phyloP scores from a whole-genome alignment of 2,113 vertebrate genomes.

The Oenanthe melanoleuca region DNA sequence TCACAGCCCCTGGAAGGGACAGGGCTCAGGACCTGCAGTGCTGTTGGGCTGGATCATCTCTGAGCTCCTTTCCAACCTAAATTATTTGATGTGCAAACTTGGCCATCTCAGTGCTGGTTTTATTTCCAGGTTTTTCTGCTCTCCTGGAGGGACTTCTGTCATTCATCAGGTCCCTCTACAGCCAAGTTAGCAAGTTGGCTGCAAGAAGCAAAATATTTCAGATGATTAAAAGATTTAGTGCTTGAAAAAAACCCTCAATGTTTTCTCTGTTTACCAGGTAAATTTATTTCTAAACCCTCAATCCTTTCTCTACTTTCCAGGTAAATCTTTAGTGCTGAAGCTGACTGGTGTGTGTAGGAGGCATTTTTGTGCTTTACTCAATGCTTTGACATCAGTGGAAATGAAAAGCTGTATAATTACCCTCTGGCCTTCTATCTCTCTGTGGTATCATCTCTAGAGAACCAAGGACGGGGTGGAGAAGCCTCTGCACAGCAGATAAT shows the following conservation, averaged over 20 bases:
- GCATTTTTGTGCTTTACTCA: not conserved
- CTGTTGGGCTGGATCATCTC: not conserved
- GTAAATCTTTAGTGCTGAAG: not conserved
- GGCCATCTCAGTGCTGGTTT: not conserved
- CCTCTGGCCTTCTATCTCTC: conserved; percentile 38
- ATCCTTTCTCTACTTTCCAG: not conserved
- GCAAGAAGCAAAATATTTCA: not conserved
- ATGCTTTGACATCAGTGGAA: not conserved
- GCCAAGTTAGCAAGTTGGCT: not conserved
- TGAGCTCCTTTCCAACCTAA: not conserved
- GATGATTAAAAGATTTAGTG: not conserved
- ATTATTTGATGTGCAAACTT: not conserved
- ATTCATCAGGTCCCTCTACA: not conserved
- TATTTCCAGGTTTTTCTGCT: not conserved
- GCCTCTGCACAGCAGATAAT: not conserved
- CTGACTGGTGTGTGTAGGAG: not conserved
- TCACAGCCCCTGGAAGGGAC: not conserved
- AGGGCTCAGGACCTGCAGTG: not conserved
- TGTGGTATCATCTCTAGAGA: conserved; percentile 10
- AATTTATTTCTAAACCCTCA: not conserved
- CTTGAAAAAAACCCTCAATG: not conserved
- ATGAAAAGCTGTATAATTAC: conserved; percentile 42
- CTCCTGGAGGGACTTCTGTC: not conserved
- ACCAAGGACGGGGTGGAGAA: not conserved
- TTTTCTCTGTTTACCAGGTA: not conserved